phyloP scores from a whole-genome alignment of 1,140 invertebrate genomes.

The Magallana ariakensis region DNA sequence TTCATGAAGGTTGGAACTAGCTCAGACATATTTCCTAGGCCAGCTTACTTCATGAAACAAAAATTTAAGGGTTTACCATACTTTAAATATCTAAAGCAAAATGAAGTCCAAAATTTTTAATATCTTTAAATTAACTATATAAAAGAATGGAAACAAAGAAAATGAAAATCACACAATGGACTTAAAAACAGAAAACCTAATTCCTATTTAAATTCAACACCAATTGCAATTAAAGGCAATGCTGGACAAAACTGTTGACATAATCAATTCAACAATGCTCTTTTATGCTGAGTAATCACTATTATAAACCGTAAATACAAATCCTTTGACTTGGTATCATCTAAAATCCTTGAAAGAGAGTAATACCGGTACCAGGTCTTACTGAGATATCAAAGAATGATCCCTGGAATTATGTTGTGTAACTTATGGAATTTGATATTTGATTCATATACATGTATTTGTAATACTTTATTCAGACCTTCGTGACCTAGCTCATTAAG shows the following conservation, averaged over 20 bases:
- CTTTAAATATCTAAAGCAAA: neutral
- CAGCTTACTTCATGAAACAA: neutral
- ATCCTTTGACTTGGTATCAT: too few species aligned
- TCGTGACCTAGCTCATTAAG: too few species aligned
- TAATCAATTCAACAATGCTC: neutral
- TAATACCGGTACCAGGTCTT: too few species aligned
- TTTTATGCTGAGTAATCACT: neutral
- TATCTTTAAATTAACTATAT: neutral
- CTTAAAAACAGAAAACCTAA: neutral
- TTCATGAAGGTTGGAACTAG: neutral
- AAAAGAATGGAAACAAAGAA: neutral
- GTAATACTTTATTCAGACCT: too few species aligned
- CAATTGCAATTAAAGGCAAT: conserved; percentile 8
- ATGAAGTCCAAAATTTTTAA: neutral
- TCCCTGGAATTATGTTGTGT: too few species aligned
- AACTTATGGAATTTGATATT: too few species aligned
- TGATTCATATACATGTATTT: too few species aligned
- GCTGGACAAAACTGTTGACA: neutral
- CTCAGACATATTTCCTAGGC: neutral
- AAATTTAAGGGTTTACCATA: neutral
- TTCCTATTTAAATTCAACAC: neutral
- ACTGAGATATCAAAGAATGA: too few species aligned
- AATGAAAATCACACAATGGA: neutral
- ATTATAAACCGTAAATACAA: neutral
- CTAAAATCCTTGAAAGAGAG: too few species aligned